These are phyloP conservation scores for Aporophyla nigra DNA, from an alignment of 2,888 invertebrate species.

Conservation along the genomic window DNA sequence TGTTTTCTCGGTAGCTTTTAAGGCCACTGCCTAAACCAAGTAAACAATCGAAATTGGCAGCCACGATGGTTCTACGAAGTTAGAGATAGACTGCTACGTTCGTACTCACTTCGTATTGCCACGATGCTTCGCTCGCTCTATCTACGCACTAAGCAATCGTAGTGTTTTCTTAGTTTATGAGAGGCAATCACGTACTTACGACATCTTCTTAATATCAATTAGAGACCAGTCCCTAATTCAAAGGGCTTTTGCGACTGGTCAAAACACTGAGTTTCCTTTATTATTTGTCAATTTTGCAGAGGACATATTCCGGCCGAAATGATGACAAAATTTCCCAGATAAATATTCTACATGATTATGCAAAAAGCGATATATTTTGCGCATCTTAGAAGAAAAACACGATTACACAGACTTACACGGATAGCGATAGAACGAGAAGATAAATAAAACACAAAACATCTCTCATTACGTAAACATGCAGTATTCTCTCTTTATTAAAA, in stretches of 20 bases:
- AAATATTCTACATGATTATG: no score
- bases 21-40: no score
- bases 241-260: neutral
- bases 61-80: neutral
- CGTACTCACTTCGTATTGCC: constrained; percentile 5
- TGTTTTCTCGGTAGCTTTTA: neutral
- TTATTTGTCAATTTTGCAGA: neutral
- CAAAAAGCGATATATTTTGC: no score
- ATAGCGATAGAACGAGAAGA: neutral
- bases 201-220: neutral
- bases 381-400: no score
- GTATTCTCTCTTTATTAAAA: neutral
- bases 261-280: neutral
- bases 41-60: neutral
- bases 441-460: neutral
- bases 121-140: neutral
- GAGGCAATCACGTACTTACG: neutral
- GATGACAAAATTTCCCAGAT: no score
- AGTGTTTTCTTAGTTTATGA: neutral
- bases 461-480: neutral
- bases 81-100: neutral
- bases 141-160: neutral
- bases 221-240: neutral
- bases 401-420: neutral
- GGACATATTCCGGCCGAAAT: no score